A percentile compares a stretch with the other conserved stretches of the same genome.
Conservation (phyloP, 2,113 vertebrate species). For the Acinonyx jubatus region DNA sequence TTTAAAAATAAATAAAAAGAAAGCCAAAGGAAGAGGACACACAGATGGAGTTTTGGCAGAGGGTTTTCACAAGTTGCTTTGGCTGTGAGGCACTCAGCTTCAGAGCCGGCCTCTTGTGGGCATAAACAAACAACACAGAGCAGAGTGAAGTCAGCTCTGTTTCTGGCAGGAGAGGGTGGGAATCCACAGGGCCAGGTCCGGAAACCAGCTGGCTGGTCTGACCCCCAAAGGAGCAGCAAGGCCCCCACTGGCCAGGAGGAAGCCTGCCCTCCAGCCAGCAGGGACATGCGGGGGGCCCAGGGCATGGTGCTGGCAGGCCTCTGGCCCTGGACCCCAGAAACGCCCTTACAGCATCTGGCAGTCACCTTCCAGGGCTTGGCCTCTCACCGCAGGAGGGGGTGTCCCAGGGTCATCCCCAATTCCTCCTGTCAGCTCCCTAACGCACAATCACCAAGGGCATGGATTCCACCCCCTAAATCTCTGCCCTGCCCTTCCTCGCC, state of each 20-base stretch:
- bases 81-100: not conserved
- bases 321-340: not conserved
- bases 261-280: not conserved
- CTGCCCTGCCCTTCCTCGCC: not conserved
- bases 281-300: not conserved
- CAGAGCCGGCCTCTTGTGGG: not conserved
- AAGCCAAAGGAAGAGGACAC: not conserved
- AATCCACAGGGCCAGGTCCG: not conserved
- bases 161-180: not conserved
- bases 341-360: not conserved
- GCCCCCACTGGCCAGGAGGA: not conserved
- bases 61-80: not conserved
- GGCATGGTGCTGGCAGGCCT: rapidly evolving
- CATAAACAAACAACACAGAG: not conserved
- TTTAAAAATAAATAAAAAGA: too few relatives aligned
- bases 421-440: not conserved
- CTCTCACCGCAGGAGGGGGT: not conserved
- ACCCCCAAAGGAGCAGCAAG: not conserved
- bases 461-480: not conserved
- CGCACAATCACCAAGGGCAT: not conserved
- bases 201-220: not conserved
- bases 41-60: rapidly evolving
- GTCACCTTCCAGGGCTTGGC: not conserved
- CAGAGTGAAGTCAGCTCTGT: not conserved
- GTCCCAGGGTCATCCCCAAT: not conserved